Evolutionary conservation across 2,797 vertebrate genomes (phyloP), one percentile per base, ranked within the genome.

Genomic region (Enteromius paludinosus): DNA sequence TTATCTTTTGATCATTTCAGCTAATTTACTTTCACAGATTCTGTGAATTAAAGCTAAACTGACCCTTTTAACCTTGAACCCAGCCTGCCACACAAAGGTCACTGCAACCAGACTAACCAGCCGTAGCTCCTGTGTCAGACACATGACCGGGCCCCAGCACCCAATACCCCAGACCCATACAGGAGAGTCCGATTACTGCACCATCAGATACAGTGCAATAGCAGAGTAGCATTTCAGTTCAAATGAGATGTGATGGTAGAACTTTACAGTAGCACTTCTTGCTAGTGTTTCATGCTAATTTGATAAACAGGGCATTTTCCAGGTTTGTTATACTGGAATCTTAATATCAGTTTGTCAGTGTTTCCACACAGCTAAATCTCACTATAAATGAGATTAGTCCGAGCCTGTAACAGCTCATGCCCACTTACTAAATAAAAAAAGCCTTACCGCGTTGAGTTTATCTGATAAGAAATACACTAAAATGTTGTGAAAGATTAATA

Each of bases 111-210:
- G 52, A 77, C 35, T 49, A 72, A 82, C 52, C 41, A 65, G 38
- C n/a, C n/a, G 23, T 1, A 72, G 54, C 72, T 85, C 61, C 3
- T 25, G 68, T 82, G 28, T 78, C 74, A 1, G 84, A 73, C 68
- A 82, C 12, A 68, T n/a, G 81, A 82, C 38, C 49, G 52, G 41
- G 64, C 28, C 33, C 56, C 20, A 28, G 73, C 35, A 70, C 73
- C 33, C 20, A 74, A 74, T 75, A 61, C 41, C 54, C 79, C 54
- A 75, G 72, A 80, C 71, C 41, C n/a, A 45, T 11, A 72, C 52
- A 38, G 79, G 14, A n/a, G 56, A 71, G 45, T 84, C 62, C 1
- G n/a, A 11, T 87, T 87, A 79, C 86, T 38, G 64, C 52, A 12
- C 56, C 45, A 61, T 43, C 38, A 6, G 79, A 68, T 68, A 70